Evolutionary conservation across 53 echinoderm and acorn worm species (phyloP).

Genomic region (Temnopleurus reevesii): DNA sequence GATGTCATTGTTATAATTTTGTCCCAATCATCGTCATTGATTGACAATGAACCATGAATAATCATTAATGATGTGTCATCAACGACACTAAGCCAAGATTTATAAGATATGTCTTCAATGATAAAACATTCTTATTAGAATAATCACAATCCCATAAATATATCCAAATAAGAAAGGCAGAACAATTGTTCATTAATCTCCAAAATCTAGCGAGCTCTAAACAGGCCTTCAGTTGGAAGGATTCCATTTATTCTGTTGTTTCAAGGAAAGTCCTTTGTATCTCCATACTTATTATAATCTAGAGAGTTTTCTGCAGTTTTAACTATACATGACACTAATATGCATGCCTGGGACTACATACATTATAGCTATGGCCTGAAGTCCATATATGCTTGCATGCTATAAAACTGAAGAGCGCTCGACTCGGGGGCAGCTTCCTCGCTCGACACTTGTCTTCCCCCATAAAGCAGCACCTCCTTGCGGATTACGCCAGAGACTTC

Average conservation of each 20-base stretch:
- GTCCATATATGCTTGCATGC: not conserved
- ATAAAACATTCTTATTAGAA: too few species aligned
- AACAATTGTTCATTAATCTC: not conserved
- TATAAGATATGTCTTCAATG: too few species aligned
- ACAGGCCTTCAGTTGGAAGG: not conserved
- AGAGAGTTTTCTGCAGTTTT: not conserved
- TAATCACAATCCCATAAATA: too few species aligned
- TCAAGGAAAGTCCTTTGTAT: not conserved
- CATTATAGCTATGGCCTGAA: conserved; percentile 13
- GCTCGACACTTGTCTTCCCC: conserved; percentile 25
- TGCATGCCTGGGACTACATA: not conserved
- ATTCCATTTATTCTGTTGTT: not conserved
- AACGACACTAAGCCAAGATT: too few species aligned
- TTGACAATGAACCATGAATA: too few species aligned
- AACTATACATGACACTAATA: not conserved
- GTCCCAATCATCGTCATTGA: too few species aligned
- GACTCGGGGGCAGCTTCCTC: conserved; percentile 18
- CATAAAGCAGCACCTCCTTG: conserved; percentile 21
- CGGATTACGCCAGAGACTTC: conserved; percentile 38
- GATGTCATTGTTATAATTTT: too few species aligned
- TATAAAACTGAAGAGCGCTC: not conserved
- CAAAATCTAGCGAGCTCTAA: not conserved
- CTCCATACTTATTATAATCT: not conserved
- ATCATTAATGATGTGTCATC: too few species aligned
- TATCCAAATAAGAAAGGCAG: too few species aligned